Percentiles rank a stretch among this genome's conserved stretches.
Conservation (phyloP, 2,888 invertebrate species). For the Drosophila melanocephala region DNA sequence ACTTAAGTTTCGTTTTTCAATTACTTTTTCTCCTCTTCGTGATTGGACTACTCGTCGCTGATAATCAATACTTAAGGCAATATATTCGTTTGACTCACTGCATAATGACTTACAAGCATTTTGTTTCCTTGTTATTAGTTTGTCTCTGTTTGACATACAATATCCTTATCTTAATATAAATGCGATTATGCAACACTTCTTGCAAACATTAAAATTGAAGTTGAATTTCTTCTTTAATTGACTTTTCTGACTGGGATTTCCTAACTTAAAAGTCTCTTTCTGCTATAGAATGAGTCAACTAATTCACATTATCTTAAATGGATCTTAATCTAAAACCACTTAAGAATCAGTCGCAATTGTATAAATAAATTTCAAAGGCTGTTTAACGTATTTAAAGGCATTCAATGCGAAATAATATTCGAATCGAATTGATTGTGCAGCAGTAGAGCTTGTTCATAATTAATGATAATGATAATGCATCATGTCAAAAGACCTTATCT, state of each 20-base stretch:
- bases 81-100: neutral
- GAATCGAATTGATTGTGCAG: neutral
- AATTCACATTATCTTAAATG: neutral
- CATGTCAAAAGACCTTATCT: slow-evolving; percentile 9
- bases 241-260: neutral
- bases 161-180: neutral
- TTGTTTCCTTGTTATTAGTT: neutral
- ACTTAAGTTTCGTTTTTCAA: neutral
- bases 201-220: neutral
- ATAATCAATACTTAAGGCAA: neutral
- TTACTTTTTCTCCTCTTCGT: neutral
- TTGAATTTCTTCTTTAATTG: neutral
- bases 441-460: neutral
- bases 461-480: neutral
- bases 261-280: too few species aligned
- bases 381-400: neutral
- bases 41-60: neutral
- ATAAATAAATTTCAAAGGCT: neutral
- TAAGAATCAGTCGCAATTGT: neutral
- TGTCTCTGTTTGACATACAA: neutral
- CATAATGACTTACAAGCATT: neutral
- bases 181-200: neutral
- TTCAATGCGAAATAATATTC: slow-evolving; percentile 1
- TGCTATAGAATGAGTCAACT: neutral
- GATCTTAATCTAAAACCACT: neutral